Evolutionary conservation across 2,113 vertebrate species (phyloP), one percentile per base, ranked within the genome.

Genomic region (Nothobranchius furzeri): DNA sequence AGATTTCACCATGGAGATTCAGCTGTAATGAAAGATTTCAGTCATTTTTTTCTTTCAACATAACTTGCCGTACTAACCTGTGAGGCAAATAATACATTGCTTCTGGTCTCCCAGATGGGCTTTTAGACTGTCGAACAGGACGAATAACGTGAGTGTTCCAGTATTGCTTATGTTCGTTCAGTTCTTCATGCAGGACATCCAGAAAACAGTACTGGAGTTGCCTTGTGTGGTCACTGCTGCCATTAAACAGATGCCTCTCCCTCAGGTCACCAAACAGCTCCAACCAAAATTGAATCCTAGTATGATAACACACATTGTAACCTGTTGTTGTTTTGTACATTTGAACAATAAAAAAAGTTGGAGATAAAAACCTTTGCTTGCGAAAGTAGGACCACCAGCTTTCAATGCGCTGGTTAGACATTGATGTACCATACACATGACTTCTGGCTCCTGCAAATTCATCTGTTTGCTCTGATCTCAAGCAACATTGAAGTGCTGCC

Each of bases 81-180:
- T 59, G 56, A 45, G 56, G 56, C 20, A 59, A 7, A 12, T 61
- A 14, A 15, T 61, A 61, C 60, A 48, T 36, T 6, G 15, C 46
- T 4, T 61, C 60, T 37, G 60, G 60, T 49, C 37, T 62, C n/a
- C 60, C 60, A 50, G 60, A 62, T 37, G 60, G 46, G 12, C 60
- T 50, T 2, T 46, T 5, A 25, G 47, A 62, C 10, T 63, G 59
- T 7, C 15, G 13, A 15, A 60, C 59, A 47, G 43, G 14, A 15
- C 45, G 3, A 4, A 60, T 48, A 9, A 45, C 48, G 25, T 36
- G 59, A n/a, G 13, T 48, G 14, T 48, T 60, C 59, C 45, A 60
- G 7, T 11, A 6, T 2, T n/a, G 1, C 25, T 35, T 60, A 45
- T 35, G 47, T 47, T 60, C 59, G 48, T 58, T 37, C n/a, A 42